These are phyloP conservation scores for Drosophila engyochracea DNA, from an alignment of 2,888 invertebrate genomes.

Conservation along the genomic window DNA sequence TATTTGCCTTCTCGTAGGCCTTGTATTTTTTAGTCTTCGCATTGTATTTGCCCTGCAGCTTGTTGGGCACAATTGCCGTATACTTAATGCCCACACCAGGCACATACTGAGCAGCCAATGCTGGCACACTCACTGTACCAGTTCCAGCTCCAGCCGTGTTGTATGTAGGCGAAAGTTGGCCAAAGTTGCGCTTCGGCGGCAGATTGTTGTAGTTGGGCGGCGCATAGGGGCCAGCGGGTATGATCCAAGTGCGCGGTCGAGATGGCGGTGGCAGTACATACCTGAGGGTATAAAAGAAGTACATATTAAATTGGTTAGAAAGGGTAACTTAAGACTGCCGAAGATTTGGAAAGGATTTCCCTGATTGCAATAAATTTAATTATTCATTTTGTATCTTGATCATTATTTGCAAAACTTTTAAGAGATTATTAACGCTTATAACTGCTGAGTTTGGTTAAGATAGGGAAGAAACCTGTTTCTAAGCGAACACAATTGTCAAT, in stretches of 20 bases:
- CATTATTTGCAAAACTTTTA: not conserved
- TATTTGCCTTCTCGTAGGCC: constrained; percentile 84
- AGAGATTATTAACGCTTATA: not conserved
- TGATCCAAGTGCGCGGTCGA: constrained; percentile 81
- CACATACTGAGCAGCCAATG: constrained; percentile 82
- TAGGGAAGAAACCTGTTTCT: not conserved
- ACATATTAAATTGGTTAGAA: not conserved
- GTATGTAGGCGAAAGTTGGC: constrained; percentile 60
- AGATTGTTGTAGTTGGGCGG: constrained; percentile 70
- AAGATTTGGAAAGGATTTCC: not conserved
- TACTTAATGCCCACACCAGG: constrained; percentile 84
- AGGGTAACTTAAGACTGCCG: not conserved
- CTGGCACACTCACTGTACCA: constrained; percentile 52
- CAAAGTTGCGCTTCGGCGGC: constrained; percentile 68
- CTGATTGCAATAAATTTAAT: not conserved
- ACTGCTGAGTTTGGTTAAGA: not conserved
- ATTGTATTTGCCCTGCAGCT: constrained; percentile 85
- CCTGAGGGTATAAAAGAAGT: constrained; percentile 54
- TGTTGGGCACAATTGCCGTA: constrained; percentile 82
- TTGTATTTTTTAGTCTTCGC: constrained; percentile 85
- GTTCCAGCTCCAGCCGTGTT: constrained; percentile 21
- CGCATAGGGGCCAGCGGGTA: constrained; percentile 74
- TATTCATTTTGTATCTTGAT: not conserved
- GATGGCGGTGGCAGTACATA: constrained; percentile 85
- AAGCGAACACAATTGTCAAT: not conserved